These are phyloP conservation scores for Marmota flaviventris DNA, from an alignment of 2,113 vertebrate genomes.

Conservation along the genomic window DNA sequence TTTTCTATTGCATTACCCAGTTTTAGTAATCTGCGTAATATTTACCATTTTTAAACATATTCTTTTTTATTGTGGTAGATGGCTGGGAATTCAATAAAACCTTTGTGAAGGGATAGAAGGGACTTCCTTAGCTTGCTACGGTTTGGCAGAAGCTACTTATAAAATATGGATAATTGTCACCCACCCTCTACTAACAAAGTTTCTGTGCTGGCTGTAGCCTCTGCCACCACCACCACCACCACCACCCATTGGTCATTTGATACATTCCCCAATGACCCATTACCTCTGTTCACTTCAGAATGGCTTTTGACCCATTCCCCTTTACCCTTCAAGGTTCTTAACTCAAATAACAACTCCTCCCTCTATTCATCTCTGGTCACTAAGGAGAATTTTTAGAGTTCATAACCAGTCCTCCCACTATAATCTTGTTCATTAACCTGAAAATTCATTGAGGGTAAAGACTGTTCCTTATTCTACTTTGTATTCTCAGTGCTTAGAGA, in stretches of 20 bases:
- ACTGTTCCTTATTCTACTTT: neutral
- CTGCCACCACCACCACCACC: too few relatives aligned
- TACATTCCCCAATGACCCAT: neutral
- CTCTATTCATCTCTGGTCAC: conserved; percentile 35
- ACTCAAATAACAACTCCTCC: neutral
- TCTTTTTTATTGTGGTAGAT: neutral
- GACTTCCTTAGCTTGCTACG: neutral
- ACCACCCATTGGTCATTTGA: neutral
- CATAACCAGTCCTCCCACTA: conserved; percentile 23
- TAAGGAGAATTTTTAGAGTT: conserved; percentile 57
- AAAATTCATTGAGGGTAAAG: conserved; percentile 18
- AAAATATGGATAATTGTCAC: neutral
- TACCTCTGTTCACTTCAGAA: neutral
- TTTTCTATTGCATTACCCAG: neutral
- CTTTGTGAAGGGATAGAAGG: neutral
- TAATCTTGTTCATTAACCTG: conserved; percentile 10
- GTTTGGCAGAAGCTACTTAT: neutral
- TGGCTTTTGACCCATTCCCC: neutral
- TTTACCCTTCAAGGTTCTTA: neutral
- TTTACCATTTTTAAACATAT: neutral
- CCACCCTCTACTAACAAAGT: neutral
- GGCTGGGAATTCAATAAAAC: neutral
- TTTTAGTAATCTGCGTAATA: neutral
- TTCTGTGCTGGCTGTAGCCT: neutral
- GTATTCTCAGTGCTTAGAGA: neutral